Evolutionary conservation across 2,113 vertebrate species (phyloP).

Genomic region (Macaca nemestrina): DNA sequence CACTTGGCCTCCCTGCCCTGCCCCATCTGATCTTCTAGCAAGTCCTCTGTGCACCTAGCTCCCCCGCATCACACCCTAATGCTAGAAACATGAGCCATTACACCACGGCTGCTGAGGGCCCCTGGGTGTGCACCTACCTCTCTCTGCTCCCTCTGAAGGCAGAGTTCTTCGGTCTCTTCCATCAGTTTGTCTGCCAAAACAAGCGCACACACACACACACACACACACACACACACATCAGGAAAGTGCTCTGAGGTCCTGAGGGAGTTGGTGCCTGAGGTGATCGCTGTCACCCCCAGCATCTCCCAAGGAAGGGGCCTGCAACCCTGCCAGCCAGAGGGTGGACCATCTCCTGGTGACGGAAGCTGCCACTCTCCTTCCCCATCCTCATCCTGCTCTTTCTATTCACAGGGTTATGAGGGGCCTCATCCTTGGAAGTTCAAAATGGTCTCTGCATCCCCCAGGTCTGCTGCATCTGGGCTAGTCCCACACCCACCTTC

Average conservation of each 20-base stretch:
- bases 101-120: background rate
- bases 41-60: background rate
- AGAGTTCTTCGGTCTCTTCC: slow-evolving; percentile 97
- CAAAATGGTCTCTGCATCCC: background rate
- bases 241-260: background rate
- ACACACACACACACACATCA: slow-evolving; percentile 26
- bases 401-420: background rate
- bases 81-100: background rate
- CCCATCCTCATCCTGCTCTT: background rate
- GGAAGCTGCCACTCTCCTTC: background rate
- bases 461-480: background rate
- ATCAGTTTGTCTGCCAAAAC: slow-evolving; percentile 94
- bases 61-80: background rate
- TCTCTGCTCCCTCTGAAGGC: slow-evolving; percentile 94
- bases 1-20: background rate
- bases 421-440: background rate
- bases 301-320: background rate
- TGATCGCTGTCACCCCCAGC: background rate
- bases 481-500: background rate
- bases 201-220: slow-evolving; percentile 59
- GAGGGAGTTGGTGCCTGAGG: too few relatives aligned
- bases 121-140: slow-evolving; percentile 84
- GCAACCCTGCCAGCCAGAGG: background rate
- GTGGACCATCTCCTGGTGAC: background rate
- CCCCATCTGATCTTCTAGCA: background rate